Base-by-base conservation (phyloP, 2,888 invertebrate genomes). In the Tineola bisselliella region DNA sequence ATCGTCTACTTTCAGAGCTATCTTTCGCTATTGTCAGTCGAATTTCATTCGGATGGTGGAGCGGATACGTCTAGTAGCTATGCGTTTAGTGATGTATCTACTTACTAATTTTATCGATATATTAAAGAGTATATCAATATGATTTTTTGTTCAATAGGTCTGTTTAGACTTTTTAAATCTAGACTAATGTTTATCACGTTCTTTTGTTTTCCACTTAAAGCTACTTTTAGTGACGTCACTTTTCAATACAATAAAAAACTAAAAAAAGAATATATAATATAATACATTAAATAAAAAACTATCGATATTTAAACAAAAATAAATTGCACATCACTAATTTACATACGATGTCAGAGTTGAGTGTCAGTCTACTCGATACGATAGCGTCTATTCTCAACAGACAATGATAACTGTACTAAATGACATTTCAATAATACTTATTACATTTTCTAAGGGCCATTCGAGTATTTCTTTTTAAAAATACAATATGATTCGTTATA, bases 331-430 rank as follows among this genome's bases (percentile, higher is more conserved):
- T 58, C 58, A 58, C 58, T 58, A 58, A n/a, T 13, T 17, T 13
- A 13, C 8, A 56, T 58, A 30, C 58, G 58, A 58, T 58, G 58
- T 33, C 58, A 33, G 15, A 58, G 58, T 58, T 33, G 58, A 58
- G 58, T 58, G 58, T 58, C 58, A 13, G 15, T 58, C 33, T 58
- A 31, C 58, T 58, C 58, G 58, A 58, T 58, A 58, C 58, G 58
- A 58, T 33, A 17, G 15, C 58, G 15, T 10, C 58, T 33, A 58
- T 58, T 58, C 58, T 33, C 58, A 8, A 33, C 58, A 58, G 58
- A 58, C 58, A 33, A 58, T 58, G 58, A 58, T 58, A 58, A 58
- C 58, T 15, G 31, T 15, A 33, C 17, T 58, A 58, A 58, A 58
- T 58, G 58, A 58, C 58, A 33, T 58, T 58, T 58, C 58, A 33